Conservation (phyloP, 2,888 invertebrate species). For the Melikaiella ostensackeni region DNA sequence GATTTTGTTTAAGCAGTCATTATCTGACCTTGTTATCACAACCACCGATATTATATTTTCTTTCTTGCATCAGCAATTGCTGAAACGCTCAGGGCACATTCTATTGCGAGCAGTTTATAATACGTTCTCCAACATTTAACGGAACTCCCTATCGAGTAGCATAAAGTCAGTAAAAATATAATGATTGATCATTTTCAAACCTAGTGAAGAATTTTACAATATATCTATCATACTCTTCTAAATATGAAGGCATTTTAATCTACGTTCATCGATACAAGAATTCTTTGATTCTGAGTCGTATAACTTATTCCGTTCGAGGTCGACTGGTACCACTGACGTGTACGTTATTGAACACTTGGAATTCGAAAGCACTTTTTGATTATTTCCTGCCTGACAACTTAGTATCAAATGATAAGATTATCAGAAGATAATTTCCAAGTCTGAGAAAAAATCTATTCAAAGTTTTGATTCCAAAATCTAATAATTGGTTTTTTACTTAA, state of each 20-base stretch:
- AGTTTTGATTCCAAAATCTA: not conserved
- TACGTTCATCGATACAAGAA: not conserved
- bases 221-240: not conserved
- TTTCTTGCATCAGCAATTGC: not conserved
- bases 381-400: not conserved
- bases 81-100: not conserved
- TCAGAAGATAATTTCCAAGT: not conserved
- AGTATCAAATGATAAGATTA: not conserved
- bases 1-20: not conserved
- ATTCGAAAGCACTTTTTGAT: not conserved
- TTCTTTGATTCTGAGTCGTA: not conserved
- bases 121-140: not conserved
- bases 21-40: not conserved
- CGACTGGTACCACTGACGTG: slow-evolving; percentile 9
- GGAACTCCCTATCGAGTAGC: not conserved
- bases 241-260: not conserved
- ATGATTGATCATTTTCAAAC: not conserved
- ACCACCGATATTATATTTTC: not conserved
- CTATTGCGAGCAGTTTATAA: not conserved
- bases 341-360: not conserved
- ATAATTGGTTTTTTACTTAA: not conserved
- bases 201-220: not conserved
- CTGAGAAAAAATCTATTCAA: not conserved
- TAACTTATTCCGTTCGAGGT: slow-evolving; percentile 15
- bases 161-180: not conserved